Percentiles rank a stretch among this genome's conserved stretches.
Conservation (phyloP, 2,113 vertebrate species). For the Electrona antarctica region DNA sequence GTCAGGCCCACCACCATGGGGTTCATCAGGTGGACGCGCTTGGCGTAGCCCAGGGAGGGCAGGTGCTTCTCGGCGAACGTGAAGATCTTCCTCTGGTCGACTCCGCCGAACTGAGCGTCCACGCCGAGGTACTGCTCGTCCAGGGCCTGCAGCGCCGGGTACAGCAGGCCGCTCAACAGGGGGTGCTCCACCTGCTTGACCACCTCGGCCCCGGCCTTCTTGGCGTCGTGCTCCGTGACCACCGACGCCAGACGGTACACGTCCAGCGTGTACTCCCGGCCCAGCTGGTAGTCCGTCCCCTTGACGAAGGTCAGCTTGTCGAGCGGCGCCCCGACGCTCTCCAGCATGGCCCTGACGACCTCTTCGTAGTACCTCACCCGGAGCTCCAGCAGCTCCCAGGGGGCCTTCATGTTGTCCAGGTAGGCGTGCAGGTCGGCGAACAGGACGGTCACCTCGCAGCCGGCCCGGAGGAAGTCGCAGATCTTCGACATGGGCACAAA, state of each 20-base stretch:
- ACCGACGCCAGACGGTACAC: slow-evolving; percentile 92
- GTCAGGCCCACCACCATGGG: slow-evolving; percentile 98
- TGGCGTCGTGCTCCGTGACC: slow-evolving; percentile 94
- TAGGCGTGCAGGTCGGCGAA: slow-evolving; percentile 96
- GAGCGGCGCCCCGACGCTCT: slow-evolving; percentile 93
- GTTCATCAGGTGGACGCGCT: slow-evolving; percentile 95
- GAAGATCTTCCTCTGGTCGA: slow-evolving; percentile 99
- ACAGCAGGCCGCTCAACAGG: slow-evolving; percentile 94
- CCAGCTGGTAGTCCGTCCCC: slow-evolving; percentile 94
- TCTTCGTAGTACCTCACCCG: slow-evolving; percentile 92
- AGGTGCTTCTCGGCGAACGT: slow-evolving; percentile 98
- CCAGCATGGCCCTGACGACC: slow-evolving; percentile 95
- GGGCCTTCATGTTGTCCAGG: slow-evolving; percentile 98
- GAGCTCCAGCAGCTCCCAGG: slow-evolving; percentile 95
- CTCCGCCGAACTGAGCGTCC: slow-evolving; percentile 95
- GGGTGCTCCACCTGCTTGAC: slow-evolving; percentile 98
- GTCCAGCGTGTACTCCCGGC: slow-evolving; percentile 96
- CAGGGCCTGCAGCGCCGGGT: slow-evolving; percentile 95
- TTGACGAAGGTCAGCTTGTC: slow-evolving; percentile 92
- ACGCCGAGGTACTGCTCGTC: slow-evolving; percentile 97
- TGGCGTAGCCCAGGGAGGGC: slow-evolving; percentile 91
- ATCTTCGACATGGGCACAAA: slow-evolving; percentile 99
- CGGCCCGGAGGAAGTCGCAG: slow-evolving; percentile 95
- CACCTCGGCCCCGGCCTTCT: slow-evolving; percentile 97
- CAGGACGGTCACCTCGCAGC: slow-evolving; percentile 95